Base-by-base conservation (phyloP, 2,888 invertebrate species). In the Nasonovia ribisnigri region DNA sequence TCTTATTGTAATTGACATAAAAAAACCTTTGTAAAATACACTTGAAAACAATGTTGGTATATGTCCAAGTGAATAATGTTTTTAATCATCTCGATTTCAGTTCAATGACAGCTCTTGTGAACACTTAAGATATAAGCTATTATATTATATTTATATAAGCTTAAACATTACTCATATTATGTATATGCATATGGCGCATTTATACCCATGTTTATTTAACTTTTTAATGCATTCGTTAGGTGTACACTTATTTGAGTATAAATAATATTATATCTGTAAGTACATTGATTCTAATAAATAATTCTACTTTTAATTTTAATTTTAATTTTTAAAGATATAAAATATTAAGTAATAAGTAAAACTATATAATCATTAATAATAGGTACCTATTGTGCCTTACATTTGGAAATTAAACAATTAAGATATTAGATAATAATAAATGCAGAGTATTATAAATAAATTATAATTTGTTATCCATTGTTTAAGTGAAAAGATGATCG, bases 11-110 rank as follows among this genome's bases (percentile, higher is more conserved):
- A 60, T 48, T 16, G 46, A 87, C 91, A 42, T 43, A 10, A 43
- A 42, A 29, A 46, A 87, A 86, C 54, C 51, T 8, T 46, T 87
- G 84, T 91, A 57, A 84, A 86, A 26, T 86, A 60, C 92, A 60
- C 86, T 46, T 43, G 57, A 91, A 84, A 91, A 84, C 91, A 91
- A 86, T 87, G 46, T 92, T 87, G 60, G 87, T 60, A 2, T n/a
- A 36, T 48, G 43, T n/a, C 48, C n/a, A 60, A 54, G 29, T 87
- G 46, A 11, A 60, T 67, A 60, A 24, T 67, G n/a, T 87, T 43
- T 60, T 87, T 36, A 60, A 60, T 48, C 46, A 26, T 60, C 46
- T 60, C 4, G 26, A 48, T 92, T 86, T 87, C 46, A 36, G 60
- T 87, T 60, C 26, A 48, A 84, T 13, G 57, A 60, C n/a, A 48